A percentile compares a stretch with the other conserved stretches of the same genome.
phyloP scores from a whole-genome alignment of 2,797 vertebrate species.

The Hydrocynus forskahlii region DNA sequence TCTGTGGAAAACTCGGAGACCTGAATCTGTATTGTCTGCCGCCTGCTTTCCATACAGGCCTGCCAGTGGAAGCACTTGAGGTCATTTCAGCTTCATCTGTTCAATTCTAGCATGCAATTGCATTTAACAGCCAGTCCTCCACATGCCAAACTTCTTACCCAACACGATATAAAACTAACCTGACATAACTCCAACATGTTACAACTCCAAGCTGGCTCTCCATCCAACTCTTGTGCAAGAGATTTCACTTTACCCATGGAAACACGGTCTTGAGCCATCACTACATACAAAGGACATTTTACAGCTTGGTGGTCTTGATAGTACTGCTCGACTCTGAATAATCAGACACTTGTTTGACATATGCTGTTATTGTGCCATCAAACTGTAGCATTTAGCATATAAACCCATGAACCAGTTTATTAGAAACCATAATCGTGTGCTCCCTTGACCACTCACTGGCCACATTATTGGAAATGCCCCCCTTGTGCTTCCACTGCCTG shows the following conservation, averaged over 20 bases:
- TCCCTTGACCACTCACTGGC: no score
- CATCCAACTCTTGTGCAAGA: background rate
- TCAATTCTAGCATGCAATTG: background rate
- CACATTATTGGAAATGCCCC: no score
- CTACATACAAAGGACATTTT: no score
- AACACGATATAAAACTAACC: background rate
- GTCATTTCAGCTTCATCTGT: background rate
- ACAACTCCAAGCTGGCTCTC: background rate
- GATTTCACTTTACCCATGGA: background rate
- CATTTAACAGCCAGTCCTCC: background rate
- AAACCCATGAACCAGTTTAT: no score
- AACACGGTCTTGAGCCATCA: background rate
- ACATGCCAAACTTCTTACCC: conserved; percentile 4
- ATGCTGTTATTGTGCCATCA: no score
- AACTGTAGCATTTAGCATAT: no score
- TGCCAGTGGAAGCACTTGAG: background rate
- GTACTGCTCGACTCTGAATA: no score
- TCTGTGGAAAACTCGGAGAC: no score
- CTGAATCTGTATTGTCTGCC: background rate
- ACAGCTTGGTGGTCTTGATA: no score
- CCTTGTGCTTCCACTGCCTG: no score
- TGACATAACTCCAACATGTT: background rate
- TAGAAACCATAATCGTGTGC: no score
- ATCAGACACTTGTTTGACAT: no score
- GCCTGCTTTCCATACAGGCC: background rate